phyloP scores from a whole-genome alignment of 2,797 vertebrate genomes.

The Chiroxiphia lanceolata region DNA sequence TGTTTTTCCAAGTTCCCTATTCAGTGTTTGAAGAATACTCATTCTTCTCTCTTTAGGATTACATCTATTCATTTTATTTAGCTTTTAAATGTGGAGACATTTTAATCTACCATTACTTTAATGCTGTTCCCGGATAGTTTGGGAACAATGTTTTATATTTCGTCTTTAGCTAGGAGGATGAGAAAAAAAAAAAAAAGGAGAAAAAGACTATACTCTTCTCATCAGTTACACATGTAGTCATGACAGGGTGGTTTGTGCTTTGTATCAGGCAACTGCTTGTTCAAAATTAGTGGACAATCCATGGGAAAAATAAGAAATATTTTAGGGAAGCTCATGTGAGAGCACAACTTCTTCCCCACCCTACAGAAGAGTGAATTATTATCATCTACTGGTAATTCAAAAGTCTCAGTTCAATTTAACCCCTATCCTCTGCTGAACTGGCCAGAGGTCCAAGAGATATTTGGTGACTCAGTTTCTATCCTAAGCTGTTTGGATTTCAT shows the following conservation, averaged over 20 bases:
- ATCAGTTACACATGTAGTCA: constrained; percentile 28
- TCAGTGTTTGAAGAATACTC: constrained; percentile 62
- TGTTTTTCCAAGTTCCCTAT: constrained; percentile 40
- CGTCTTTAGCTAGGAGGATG: neutral
- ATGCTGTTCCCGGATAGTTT: constrained; percentile 40
- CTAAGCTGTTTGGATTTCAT: neutral
- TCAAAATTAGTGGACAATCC: neutral
- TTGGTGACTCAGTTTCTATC: neutral
- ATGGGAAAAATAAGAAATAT: neutral
- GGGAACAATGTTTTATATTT: constrained; percentile 46
- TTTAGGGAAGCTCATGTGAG: neutral
- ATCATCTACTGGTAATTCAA: neutral
- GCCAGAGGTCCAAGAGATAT: neutral
- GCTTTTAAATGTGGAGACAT: constrained; percentile 60
- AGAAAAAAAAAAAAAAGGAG: neutral
- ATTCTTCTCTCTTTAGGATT: constrained; percentile 63
- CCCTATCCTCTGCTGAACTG: neutral
- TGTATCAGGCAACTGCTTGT: neutral
- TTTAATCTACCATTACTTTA: constrained; percentile 61
- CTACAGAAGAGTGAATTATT: neutral
- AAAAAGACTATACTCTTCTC: neutral
- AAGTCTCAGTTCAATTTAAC: neutral
- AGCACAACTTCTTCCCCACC: neutral
- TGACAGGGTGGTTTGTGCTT: neutral
- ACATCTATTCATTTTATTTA: constrained; percentile 66